Evolutionary conservation across 1,140 invertebrate genomes (phyloP).

Genomic region (Nixonia krombeini): DNA sequence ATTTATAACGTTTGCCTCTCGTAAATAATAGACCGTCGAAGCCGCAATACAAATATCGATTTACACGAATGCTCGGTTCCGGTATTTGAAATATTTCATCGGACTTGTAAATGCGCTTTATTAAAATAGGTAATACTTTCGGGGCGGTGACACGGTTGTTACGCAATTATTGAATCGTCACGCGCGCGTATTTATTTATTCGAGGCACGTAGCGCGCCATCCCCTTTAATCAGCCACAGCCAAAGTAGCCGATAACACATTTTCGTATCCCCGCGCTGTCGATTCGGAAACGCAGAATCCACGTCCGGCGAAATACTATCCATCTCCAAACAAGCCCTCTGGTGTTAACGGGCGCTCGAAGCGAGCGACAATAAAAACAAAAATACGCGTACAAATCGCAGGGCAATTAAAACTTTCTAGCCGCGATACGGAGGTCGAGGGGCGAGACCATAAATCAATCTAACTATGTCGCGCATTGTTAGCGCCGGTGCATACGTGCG

Average conservation of each 20-base stretch:
- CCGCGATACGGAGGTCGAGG: constrained; percentile 9
- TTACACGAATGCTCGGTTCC: neutral
- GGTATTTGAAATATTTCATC: neutral
- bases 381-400: constrained; percentile 8
- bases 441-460: constrained; percentile 41
- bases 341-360: constrained; percentile 11
- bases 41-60: neutral
- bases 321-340: constrained; percentile 26
- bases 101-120: neutral
- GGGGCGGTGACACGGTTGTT: neutral
- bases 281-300: constrained; percentile 5
- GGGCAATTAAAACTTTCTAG: constrained; percentile 45
- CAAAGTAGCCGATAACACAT: constrained; percentile 2
- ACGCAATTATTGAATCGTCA: neutral
- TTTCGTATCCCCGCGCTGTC: neutral
- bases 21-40: too few species aligned
- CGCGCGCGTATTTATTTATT: neutral
- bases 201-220: neutral
- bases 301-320: constrained; percentile 22
- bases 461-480: constrained; percentile 23
- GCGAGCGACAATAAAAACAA: constrained; percentile 3
- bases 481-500: constrained; percentile 4
- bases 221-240: constrained; percentile 1
- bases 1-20: too few species aligned
- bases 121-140: constrained; percentile 2